These are phyloP conservation scores for Steatornis caripensis DNA, from an alignment of 2,113 vertebrate genomes.

Conservation along the genomic window DNA sequence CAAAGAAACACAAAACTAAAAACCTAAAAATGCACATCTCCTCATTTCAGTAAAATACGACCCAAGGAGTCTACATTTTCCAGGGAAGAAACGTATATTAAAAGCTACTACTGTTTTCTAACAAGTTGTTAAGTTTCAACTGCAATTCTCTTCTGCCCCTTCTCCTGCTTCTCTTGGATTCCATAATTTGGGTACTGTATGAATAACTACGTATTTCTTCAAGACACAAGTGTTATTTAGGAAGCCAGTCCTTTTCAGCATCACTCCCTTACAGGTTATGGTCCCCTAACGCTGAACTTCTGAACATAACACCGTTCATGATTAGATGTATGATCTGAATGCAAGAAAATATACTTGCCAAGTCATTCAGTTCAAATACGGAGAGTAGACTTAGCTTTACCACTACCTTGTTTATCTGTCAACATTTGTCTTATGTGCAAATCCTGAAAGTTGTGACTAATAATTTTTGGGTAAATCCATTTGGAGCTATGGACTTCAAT, in stretches of 20 bases:
- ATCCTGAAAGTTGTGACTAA: not conserved
- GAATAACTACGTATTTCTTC: not conserved
- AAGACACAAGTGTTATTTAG: not conserved
- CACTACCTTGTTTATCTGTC: not conserved
- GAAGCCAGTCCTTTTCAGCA: not conserved
- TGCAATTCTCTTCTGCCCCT: not conserved
- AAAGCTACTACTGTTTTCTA: not conserved
- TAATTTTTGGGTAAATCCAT: not conserved
- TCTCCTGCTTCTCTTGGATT: not conserved
- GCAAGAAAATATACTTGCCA: not conserved
- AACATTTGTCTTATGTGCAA: not conserved
- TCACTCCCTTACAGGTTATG: not conserved
- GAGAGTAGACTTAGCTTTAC: not conserved
- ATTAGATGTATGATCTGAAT: not conserved
- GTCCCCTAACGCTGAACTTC: not conserved
- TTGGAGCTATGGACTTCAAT: not conserved
- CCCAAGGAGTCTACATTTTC: not conserved
- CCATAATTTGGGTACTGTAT: not conserved
- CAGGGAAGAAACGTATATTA: not conserved
- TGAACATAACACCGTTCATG: not conserved
- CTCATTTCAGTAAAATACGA: not conserved
- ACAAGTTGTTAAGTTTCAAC: not conserved
- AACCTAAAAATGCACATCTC: not conserved
- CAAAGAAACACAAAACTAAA: not conserved
- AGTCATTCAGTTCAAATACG: not conserved